Conservation (phyloP, 2,888 invertebrate genomes). For the Cantharis rustica region DNA sequence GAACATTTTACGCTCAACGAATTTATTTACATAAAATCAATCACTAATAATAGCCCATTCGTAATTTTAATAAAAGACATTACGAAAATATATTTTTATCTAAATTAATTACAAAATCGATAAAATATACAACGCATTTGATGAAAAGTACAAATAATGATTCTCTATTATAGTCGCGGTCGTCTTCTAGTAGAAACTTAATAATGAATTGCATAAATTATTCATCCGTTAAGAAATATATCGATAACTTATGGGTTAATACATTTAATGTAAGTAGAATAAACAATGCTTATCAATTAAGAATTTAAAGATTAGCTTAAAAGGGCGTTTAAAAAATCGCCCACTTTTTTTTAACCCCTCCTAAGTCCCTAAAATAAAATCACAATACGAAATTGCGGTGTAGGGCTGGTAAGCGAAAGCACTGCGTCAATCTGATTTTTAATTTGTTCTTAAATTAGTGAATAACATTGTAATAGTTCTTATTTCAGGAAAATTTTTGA, state of each 20-base stretch:
- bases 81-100: not conserved
- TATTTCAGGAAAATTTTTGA: not conserved
- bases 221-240: not conserved
- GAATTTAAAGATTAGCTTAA: not conserved
- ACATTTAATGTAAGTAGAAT: not conserved
- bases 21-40: not conserved
- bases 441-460: not conserved
- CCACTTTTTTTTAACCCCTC: not conserved
- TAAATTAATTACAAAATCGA: not conserved
- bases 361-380: not conserved
- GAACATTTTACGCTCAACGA: not conserved
- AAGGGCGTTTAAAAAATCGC: not conserved
- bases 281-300: not conserved
- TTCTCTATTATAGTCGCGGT: not conserved
- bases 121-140: not conserved
- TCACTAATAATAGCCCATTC: not conserved
- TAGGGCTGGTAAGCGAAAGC: not conserved
- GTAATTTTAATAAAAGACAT: not conserved
- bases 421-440: not conserved
- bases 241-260: not conserved
- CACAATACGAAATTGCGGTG: not conserved
- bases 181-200: not conserved
- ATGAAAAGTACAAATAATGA: not conserved
- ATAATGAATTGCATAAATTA: not conserved
- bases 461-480: not conserved